Evolutionary conservation across 1,140 invertebrate genomes (phyloP), one percentile per base, ranked within the genome.

Genomic region (Schlechtendalia chinensis): DNA sequence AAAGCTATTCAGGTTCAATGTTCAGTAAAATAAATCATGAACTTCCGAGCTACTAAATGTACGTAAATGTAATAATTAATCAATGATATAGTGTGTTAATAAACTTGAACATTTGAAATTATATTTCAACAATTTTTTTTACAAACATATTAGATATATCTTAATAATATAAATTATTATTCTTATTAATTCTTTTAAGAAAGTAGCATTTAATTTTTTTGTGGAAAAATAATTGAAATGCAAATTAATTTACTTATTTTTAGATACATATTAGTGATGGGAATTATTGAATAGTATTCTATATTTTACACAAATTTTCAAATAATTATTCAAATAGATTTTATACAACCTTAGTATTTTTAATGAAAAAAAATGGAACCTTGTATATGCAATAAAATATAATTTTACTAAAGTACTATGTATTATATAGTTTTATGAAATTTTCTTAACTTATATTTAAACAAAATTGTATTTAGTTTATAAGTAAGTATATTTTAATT

Each of bases 1-100:
- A 79, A 79, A 79, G 32, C 45, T 63, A 79, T 12, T n/a, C 39
- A 19, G 56, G 75, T 45, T 58, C 72, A 77, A 79, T 79, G 75
- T 79, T 79, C 50, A 61, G n/a, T 10, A 79, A 79, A 79, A 79
- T 79, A 2, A 79, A 79, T 50, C 32, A 61, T 17, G 58, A 32
- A 63, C 58, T 63, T 79, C 75, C 75, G 27, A 79, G 56, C 61
- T 79, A 79, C 24, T 79, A 63, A 58, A 59, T 61, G 4, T 63
- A 53, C 29, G 16, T n/a, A 63, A 63, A 63, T 19, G 3, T 61
- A 16, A 29, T 29, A 63, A 54, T 4, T 54, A 50, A 50, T 50
- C 32, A 50, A 50, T 50, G 8, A 50, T 56, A n/a, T 56, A 56
- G 8, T 56, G 19, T 56, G 5, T 56, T 56, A 22, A 54, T 14